These are phyloP conservation scores for Syrrhaptes paradoxus DNA, from an alignment of 2,113 vertebrate genomes.

Conservation along the genomic window DNA sequence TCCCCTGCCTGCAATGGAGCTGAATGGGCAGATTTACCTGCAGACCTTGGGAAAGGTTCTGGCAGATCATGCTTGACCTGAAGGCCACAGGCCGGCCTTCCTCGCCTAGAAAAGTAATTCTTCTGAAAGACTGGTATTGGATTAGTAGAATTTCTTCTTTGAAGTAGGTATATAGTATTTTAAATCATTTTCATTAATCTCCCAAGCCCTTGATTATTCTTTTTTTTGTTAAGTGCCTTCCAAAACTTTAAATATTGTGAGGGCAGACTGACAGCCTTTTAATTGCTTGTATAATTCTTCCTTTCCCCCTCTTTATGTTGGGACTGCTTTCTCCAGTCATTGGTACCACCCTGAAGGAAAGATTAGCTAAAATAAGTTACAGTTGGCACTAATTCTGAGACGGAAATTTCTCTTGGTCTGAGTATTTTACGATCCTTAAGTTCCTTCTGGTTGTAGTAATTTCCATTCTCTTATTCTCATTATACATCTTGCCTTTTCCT, in stretches of 20 bases:
- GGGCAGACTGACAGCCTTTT: neutral
- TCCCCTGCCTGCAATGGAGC: fast-evolving
- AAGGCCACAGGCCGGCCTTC: neutral
- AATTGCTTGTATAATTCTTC: neutral
- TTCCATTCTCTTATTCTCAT: slow-evolving; percentile 6
- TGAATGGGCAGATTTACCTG: neutral
- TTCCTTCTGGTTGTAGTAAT: neutral
- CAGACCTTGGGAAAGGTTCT: neutral
- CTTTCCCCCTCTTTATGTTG: neutral
- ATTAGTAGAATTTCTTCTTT: neutral
- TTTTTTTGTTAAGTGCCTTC: neutral
- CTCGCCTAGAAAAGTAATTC: neutral
- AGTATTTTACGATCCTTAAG: neutral
- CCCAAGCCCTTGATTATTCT: neutral
- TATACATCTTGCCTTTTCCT: neutral
- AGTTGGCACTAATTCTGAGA: neutral
- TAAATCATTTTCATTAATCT: neutral
- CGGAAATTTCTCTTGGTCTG: neutral
- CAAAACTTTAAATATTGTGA: neutral
- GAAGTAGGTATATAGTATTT: neutral
- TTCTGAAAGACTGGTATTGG: neutral
- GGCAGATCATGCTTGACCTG: neutral
- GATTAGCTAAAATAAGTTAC: slow-evolving; percentile 15
- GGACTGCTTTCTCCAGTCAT: neutral
- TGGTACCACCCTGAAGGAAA: slow-evolving; percentile 10